Evolutionary conservation across 2,113 vertebrate species (phyloP).

Genomic region (Psilopogon haemacephalus): DNA sequence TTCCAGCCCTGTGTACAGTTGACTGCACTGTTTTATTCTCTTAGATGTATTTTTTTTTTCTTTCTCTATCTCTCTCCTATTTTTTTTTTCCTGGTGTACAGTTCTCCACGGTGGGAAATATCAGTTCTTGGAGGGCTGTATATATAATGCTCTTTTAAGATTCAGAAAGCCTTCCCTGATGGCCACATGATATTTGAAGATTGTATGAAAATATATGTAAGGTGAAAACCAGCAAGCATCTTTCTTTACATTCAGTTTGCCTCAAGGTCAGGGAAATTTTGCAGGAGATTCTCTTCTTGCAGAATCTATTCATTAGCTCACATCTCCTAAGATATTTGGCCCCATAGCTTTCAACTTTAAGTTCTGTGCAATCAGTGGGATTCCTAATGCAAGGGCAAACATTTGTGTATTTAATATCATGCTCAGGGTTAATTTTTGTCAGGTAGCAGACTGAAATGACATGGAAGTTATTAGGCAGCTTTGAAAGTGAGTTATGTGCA

Average conservation of each 20-base stretch:
- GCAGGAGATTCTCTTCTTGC: background rate
- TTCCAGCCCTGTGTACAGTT: conserved; percentile 58
- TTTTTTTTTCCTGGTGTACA: background rate
- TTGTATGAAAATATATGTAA: conserved; percentile 26
- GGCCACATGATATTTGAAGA: conserved; percentile 18
- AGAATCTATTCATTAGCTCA: background rate
- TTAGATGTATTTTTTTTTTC: conserved; percentile 10
- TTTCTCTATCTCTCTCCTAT: rapidly evolving
- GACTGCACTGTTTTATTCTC: conserved; percentile 70
- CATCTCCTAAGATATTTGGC: background rate
- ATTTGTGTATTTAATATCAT: background rate
- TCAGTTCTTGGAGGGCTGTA: conserved; percentile 19
- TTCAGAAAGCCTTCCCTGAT: conserved; percentile 44
- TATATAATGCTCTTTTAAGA: conserved; percentile 60
- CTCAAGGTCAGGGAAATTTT: conserved; percentile 16
- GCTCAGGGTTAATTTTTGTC: background rate
- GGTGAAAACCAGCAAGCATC: background rate
- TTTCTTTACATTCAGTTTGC: background rate
- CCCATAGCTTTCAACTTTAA: background rate
- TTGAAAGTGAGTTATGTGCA: background rate
- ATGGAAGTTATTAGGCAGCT: background rate
- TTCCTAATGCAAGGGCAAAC: background rate
- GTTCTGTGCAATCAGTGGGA: background rate
- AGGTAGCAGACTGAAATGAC: background rate
- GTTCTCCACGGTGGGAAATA: conserved; percentile 3